Base-by-base conservation (phyloP, 2,888 invertebrate species). In the Caenorhabditis wallacei region DNA sequence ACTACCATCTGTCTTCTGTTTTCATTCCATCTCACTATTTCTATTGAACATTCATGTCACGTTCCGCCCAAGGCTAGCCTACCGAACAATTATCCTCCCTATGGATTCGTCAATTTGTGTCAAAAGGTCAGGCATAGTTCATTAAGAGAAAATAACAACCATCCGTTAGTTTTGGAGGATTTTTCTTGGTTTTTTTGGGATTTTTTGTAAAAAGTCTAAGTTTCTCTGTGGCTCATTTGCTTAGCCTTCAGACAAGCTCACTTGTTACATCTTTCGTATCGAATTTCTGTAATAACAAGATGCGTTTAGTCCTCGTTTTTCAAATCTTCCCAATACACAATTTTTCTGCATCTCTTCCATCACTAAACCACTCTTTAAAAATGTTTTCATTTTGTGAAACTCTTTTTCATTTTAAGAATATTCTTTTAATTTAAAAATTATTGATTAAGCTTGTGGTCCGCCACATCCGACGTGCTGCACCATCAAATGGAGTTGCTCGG, bases 191-290 rank as follows among this genome's bases (percentile, higher is more conserved):
- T 26, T 40, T 35, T 37, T 53, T 53, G 11, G 24, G n/a, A n/a
- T 18, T n/a, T 43, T 48, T 46, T 51, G 20, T 26, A 51, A 56
- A 3, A 0, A 18, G 18, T 64, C 30, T 51, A 46, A 1, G 43
- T n/a, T 53, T 57, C 4, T 59, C 26, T 22, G n/a, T 40, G 35
- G 37, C 30, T 40, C 51, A 40, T 71, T 53, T 59, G 40, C 40
- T 59, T 22, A 37, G 11, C 22, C 61, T 70, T 30, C n/a, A 30
- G 20, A 43, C 46, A 46, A 64, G 24, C 63, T 54, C 54, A 64
- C 56, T 74, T 74, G 74, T 48, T 54, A 64, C 74, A 74, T 64
- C 43, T 20, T 56, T 22, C 10, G 74, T 74, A 74, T 74, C 64
- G 54, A 56, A 48, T 74, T 74, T 74, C 74, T 48, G 70, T 64